Conservation (phyloP, 2,797 vertebrate species). For the Pangasius larnaudii region DNA sequence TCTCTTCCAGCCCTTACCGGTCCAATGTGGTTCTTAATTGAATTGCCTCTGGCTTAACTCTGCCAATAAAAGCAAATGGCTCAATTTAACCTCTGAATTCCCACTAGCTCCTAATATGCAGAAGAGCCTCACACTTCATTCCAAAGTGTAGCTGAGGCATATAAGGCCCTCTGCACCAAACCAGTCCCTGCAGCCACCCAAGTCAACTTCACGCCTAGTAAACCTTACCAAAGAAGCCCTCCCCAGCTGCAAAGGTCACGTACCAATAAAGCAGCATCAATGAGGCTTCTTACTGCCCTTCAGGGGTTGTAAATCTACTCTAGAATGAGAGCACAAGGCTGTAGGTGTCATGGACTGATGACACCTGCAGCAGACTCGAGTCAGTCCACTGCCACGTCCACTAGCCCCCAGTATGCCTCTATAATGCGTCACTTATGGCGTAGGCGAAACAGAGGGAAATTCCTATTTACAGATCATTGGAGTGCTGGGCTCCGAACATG, state of each 20-base stretch:
- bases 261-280: constrained; percentile 61
- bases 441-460: constrained; percentile 39
- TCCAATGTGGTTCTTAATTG: constrained; percentile 43
- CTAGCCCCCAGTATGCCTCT: constrained; percentile 14
- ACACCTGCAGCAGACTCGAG: constrained; percentile 49
- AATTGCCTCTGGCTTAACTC: constrained; percentile 30
- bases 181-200: constrained; percentile 47
- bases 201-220: constrained; percentile 65
- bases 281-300: constrained; percentile 60
- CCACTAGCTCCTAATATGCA: constrained; percentile 24
- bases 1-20: neutral
- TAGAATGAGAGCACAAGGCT: constrained; percentile 50
- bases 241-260: constrained; percentile 38
- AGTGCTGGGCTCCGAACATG: constrained; percentile 35
- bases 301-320: constrained; percentile 63
- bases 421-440: constrained; percentile 30
- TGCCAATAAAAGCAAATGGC: constrained; percentile 37
- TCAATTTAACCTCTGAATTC: constrained; percentile 35
- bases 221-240: constrained; percentile 63
- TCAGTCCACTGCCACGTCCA: constrained; percentile 28
- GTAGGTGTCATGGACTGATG: constrained; percentile 67
- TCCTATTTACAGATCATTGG: constrained; percentile 54
- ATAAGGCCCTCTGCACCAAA: constrained; percentile 29
- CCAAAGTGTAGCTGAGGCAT: constrained; percentile 26
- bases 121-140: constrained; percentile 9